Percentiles rank a stretch among this genome's conserved stretches.
Conservation (phyloP, 2,888 invertebrate genomes). For the Lasioglossum malachurum region DNA sequence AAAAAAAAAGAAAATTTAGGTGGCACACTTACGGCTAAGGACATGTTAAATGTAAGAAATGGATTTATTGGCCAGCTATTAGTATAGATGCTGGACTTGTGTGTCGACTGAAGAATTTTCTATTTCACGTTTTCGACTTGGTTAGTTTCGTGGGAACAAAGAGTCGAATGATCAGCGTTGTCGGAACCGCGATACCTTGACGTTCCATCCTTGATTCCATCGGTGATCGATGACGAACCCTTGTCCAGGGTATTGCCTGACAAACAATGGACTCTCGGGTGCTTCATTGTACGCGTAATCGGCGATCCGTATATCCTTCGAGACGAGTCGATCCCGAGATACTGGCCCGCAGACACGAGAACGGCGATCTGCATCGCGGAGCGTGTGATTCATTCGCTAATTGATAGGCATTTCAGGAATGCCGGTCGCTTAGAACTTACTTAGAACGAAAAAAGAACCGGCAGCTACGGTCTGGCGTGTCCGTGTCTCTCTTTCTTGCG, state of each 20-base stretch:
- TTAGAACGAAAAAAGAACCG: conserved; percentile 20
- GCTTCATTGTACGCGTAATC: conserved; percentile 51
- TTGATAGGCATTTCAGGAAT: conserved; percentile 49
- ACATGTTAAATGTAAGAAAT: no score
- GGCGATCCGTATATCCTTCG: conserved; percentile 54
- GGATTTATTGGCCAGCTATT: no score
- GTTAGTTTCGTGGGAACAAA: neutral
- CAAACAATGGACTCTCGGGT: conserved; percentile 33
- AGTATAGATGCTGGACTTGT: no score
- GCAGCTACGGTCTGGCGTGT: neutral
- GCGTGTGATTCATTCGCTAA: conserved; percentile 58
- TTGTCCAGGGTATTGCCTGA: conserved; percentile 30
- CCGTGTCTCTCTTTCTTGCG: neutral
- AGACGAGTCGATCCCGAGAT: conserved; percentile 50
- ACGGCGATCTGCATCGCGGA: conserved; percentile 55
- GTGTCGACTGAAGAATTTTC: no score
- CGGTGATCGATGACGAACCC: conserved; percentile 43
- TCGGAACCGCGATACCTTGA: neutral
- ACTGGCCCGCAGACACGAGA: conserved; percentile 14
- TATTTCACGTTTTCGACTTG: neutral
- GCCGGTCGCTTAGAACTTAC: conserved; percentile 6
- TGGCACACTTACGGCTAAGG: no score
- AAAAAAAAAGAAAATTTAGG: no score
- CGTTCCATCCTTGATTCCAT: conserved; percentile 23
- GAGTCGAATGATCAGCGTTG: neutral